Conservation (phyloP, 2,888 invertebrate genomes). For the Zonitis immaculata region DNA sequence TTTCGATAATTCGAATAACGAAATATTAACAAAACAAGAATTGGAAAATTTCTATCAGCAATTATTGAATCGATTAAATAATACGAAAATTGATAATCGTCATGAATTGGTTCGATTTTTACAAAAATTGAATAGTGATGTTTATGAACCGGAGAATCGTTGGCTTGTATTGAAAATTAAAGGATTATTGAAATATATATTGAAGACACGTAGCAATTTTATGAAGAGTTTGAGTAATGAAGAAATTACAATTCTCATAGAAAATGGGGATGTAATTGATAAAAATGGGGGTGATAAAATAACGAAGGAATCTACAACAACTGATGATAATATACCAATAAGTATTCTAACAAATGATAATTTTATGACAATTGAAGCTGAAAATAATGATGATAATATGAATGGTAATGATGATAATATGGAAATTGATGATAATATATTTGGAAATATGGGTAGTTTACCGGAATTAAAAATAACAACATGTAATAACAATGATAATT, state of each 20-base stretch:
- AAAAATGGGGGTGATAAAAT: neutral
- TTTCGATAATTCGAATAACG: neutral
- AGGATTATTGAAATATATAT: constrained; percentile 6
- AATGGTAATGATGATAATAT: neutral
- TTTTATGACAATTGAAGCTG: neutral
- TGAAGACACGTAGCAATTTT: constrained; percentile 4
- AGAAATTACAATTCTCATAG: constrained; percentile 4
- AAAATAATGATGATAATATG: neutral
- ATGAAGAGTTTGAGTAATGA: constrained; percentile 1
- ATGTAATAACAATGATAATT: too few species aligned
- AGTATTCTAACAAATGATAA: constrained; percentile 6
- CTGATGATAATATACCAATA: neutral
- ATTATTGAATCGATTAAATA: neutral
- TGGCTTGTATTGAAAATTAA: constrained; percentile 9
- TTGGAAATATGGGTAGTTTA: neutral
- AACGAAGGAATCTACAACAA: neutral
- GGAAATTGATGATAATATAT: neutral
- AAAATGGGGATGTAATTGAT: neutral
- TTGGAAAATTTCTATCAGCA: neutral
- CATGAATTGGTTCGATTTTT: neutral
- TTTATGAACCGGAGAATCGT: neutral
- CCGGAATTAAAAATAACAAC: neutral
- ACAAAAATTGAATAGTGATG: neutral
- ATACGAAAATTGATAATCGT: neutral
- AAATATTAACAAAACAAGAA: neutral